phyloP scores from a whole-genome alignment of 2,888 invertebrate species.

The Steinernema scapterisci region DNA sequence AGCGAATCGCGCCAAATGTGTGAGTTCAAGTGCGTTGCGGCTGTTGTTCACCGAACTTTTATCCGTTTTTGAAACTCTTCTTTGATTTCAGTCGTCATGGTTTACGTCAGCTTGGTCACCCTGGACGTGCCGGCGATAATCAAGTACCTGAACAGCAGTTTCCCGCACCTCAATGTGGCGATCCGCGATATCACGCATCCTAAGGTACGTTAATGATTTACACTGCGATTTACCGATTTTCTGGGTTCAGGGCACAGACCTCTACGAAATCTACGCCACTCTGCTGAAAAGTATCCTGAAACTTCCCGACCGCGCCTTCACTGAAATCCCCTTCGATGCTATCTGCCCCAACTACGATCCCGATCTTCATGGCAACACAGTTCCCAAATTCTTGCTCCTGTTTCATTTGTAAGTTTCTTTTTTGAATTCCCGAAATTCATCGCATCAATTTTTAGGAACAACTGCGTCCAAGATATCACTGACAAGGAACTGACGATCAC shows the following conservation, averaged over 20 bases:
- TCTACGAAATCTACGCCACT: neutral
- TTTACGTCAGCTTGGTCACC: neutral
- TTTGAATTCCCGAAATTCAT: neutral
- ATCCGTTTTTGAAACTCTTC: too few relatives aligned
- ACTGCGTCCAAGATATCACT: slow-evolving; percentile 10
- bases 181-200: neutral
- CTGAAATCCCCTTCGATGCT: neutral
- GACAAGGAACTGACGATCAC: neutral
- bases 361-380: slow-evolving; percentile 1
- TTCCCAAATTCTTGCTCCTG: neutral
- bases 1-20: too few relatives aligned
- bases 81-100: neutral
- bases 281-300: slow-evolving; percentile 8
- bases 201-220: neutral
- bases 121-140: neutral
- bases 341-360: slow-evolving; percentile 1
- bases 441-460: neutral
- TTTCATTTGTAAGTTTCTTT: slow-evolving; percentile 3
- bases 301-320: slow-evolving; percentile 15
- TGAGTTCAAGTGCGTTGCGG: too few relatives aligned
- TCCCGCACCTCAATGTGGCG: neutral
- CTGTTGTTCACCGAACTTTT: too few relatives aligned
- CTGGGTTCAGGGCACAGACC: neutral
- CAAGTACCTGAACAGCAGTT: neutral
- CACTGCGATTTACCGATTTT: neutral